Conservation (phyloP, 2,797 vertebrate species). For the Urophycis tenuis region DNA sequence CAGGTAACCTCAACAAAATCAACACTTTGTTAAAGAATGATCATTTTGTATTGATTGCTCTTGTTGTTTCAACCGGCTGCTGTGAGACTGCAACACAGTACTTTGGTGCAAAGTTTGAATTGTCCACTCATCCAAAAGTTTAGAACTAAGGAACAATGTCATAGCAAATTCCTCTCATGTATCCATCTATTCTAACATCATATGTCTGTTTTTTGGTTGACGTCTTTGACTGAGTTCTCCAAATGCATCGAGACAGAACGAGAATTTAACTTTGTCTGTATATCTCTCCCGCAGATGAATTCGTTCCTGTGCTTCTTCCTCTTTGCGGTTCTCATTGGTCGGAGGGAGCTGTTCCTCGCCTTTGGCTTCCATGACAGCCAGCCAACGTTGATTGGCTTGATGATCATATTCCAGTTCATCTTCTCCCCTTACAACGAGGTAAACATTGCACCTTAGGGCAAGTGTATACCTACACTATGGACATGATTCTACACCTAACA, state of each 20-base stretch:
- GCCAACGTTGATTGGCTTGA: conserved; percentile 92
- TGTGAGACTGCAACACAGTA: background rate
- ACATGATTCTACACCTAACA: too few species aligned
- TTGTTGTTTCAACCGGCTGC: background rate
- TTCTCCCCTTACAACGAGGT: conserved; percentile 99
- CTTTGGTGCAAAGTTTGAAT: background rate
- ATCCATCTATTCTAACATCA: background rate
- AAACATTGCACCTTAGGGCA: conserved; percentile 21
- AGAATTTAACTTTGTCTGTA: background rate
- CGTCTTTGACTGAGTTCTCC: background rate
- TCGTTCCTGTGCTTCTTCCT: conserved; percentile 97
- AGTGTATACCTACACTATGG: background rate
- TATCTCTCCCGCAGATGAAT: conserved; percentile 79
- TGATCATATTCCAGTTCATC: conserved; percentile 99
- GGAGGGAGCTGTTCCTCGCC: conserved; percentile 89
- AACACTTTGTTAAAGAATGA: background rate
- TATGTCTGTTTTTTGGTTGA: background rate
- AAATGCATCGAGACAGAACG: background rate
- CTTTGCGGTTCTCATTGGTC: conserved; percentile 91
- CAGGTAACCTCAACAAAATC: too few species aligned
- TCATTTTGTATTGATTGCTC: background rate
- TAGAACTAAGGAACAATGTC: too few species aligned
- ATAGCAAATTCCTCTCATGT: background rate
- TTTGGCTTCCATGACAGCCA: conserved; percentile 92
- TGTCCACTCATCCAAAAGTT: too few species aligned